Base-by-base conservation (phyloP, 1,140 invertebrate species). In the Drosophila sturtevanti region DNA sequence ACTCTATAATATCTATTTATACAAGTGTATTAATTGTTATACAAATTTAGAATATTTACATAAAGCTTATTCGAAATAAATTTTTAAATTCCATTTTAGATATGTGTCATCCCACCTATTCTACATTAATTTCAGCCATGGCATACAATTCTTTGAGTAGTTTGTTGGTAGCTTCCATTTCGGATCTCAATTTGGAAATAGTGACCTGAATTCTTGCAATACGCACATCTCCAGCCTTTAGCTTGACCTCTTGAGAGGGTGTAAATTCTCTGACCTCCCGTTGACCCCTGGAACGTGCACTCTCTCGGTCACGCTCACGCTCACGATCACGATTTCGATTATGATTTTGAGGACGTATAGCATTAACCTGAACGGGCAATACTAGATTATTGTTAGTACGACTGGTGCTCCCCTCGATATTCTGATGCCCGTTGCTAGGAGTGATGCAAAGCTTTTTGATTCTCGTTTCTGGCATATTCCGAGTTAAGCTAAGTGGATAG, bases 201-300 rank as follows among this genome's bases (percentile, higher is more conserved):
- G 67, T 58, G 35, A 80, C 58, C 64, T 89, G 54, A 55, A 89
- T 56, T 10, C 74, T 77, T 12, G 77, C 72, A 63, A 89, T 67
- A 0, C 77, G 76, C 54, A 89, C 37, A 63, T 89, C 79, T 4
- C 84, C 84, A 21, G 68, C 76, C 12, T 66, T 81, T 3, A 87
- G 67, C 21, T 66, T 81, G 27, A 79, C 24, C 31, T 79, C 66
- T 64, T 87, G 82, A 5, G 22, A 73, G 35, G 52, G 24, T 41
- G 79, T 77, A 38, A 87, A 71, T 27, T 69, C 79, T 9, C 63
- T 59, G 62, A 52, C 63, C 35, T 79, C 38, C 7, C 52, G 55
- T 38, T 41, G 61, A n/a, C 55, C 54, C 55, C 38, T 65, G 16
- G 37, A 4, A 35, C 11, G 65, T 56, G n/a, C n/a, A n/a, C n/a